phyloP scores from a whole-genome alignment of 2,797 vertebrate species.

The Argyrosomus regius region DNA sequence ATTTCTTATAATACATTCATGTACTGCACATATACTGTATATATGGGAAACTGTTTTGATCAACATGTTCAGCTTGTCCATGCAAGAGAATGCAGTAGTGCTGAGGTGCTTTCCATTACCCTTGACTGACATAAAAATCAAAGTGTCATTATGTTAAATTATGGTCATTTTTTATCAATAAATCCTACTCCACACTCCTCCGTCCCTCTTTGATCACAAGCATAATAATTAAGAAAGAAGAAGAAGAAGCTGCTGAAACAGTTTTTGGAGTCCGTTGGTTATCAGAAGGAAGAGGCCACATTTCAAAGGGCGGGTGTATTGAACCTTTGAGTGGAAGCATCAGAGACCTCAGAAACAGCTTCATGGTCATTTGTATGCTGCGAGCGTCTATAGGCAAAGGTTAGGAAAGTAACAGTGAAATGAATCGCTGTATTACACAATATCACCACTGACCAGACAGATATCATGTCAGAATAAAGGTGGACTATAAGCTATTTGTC shows the following conservation, averaged over 20 bases:
- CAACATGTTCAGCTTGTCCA: background rate
- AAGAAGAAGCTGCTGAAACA: slow-evolving; percentile 32
- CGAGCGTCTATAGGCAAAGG: slow-evolving; percentile 59
- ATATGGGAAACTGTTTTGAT: background rate
- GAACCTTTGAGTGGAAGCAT: slow-evolving; percentile 54
- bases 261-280: slow-evolving; percentile 16
- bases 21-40: background rate
- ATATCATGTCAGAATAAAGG: slow-evolving; percentile 22
- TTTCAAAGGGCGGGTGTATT: slow-evolving; percentile 52
- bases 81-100: background rate
- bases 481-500: background rate
- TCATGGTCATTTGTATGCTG: slow-evolving; percentile 46
- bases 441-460: slow-evolving; percentile 19
- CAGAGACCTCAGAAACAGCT: slow-evolving; percentile 45
- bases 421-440: slow-evolving; percentile 47
- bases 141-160: slow-evolving; percentile 37
- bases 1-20: background rate
- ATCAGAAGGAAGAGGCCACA: slow-evolving; percentile 10
- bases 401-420: slow-evolving; percentile 64
- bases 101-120: slow-evolving; percentile 1
- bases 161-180: slow-evolving; percentile 40
- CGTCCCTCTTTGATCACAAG: slow-evolving; percentile 31
- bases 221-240: slow-evolving; percentile 33
- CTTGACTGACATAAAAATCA: slow-evolving; percentile 33
- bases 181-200: slow-evolving; percentile 14